Evolutionary conservation across 2,888 invertebrate genomes (phyloP), one percentile per base, ranked within the genome.

Genomic region (Cryptocephalus moraei): DNA sequence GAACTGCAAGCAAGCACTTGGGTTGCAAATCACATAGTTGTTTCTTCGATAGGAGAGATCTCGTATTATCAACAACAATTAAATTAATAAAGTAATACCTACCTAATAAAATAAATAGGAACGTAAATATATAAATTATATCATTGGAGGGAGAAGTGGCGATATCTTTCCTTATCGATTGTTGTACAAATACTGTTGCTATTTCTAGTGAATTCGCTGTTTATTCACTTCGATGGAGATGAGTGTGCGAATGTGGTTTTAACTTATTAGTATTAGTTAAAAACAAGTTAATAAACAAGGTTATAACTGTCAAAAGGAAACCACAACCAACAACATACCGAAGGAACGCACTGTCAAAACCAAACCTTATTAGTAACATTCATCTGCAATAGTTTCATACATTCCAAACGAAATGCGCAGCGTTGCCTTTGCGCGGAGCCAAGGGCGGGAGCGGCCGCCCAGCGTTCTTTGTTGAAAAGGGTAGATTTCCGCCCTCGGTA

Each of bases 361-460:
- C 22, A 22, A 22, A 2, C 22, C 22, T 22, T 22, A 22, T 22
- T 22, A 22, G 22, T 22, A 22, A 22, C 22, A 22, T 22, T 22
- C 22, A 22, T 22, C 22, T 22, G 22, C 22, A 64, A 66, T 63
- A 66, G 66, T 68, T 68, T 67, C 66, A 65, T 66, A 69, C 71
- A 71, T 71, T 71, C 71, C 71, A 69, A 63, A 65, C 66, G 66
- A 67, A 67, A 68, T 68, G 49, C 59, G 53, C 67, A 66, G 66
- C 22, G 22, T 69, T 70, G 69, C 70, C 70, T 71, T 70, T 67
- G 69, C 64, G 68, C 65, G 22, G 22, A 22, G 22, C 22, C 64
- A 62, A 40, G 64, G 63, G 56, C 53, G 55, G 52, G 54, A 50
- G 55, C 55, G 48, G 50, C 38, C 48, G 49, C 54, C 49, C 22